A percentile compares a stretch with the other conserved stretches of the same genome.
These are phyloP conservation scores for Tachina grossa DNA, from an alignment of 2,888 invertebrate species.

Conservation along the genomic window DNA sequence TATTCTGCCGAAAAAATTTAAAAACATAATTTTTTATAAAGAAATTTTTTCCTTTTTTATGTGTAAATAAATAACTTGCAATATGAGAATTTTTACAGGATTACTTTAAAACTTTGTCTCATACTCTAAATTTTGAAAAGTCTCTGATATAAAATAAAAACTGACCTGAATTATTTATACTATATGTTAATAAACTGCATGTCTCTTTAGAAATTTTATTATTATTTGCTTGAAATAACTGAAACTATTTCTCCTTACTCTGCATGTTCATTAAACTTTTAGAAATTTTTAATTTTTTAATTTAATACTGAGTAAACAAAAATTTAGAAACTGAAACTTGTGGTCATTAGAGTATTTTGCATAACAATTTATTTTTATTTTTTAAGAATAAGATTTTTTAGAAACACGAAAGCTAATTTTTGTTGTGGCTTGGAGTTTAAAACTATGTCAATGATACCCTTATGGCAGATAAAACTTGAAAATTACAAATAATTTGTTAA, in stretches of 20 bases:
- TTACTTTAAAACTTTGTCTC: background rate
- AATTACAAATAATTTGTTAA: too few species aligned
- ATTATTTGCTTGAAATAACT: background rate
- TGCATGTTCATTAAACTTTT: conserved; percentile 2
- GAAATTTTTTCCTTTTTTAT: conserved; percentile 1
- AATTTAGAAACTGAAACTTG: background rate
- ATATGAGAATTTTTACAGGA: conserved; percentile 5
- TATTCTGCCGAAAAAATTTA: background rate
- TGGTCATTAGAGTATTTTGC: background rate
- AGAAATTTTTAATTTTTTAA: background rate
- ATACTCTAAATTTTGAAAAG: background rate
- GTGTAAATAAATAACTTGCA: background rate
- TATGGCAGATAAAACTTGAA: too few species aligned
- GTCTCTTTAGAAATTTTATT: background rate
- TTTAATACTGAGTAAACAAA: background rate
- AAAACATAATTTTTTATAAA: background rate
- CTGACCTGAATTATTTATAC: conserved; percentile 14
- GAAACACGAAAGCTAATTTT: background rate
- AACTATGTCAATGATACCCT: too few species aligned
- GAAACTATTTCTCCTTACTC: background rate
- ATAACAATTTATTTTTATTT: background rate
- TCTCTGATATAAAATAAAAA: conserved; percentile 10
- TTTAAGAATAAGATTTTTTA: background rate
- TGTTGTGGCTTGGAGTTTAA: background rate
- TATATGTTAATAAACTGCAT: background rate